Evolutionary conservation across 2,113 vertebrate species (phyloP).

Genomic region (Oxygymnocypris stewartii): DNA sequence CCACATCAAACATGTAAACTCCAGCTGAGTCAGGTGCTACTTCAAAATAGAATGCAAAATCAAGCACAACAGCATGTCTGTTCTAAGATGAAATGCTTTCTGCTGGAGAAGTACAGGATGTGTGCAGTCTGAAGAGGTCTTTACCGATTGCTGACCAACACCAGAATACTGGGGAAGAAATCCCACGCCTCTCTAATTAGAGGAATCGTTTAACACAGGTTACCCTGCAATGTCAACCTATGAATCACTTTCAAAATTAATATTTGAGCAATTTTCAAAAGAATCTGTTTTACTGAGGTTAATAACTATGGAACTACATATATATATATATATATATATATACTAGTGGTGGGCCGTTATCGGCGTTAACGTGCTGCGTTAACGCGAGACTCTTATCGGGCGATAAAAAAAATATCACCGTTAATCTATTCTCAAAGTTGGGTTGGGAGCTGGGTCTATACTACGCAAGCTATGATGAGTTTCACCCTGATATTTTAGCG

Average conservation of each 20-base stretch:
- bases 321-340: too few relatives aligned
- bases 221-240: not conserved
- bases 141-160: not conserved
- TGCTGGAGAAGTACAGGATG: not conserved
- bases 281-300: not conserved
- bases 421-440: too few relatives aligned
- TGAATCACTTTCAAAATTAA: not conserved
- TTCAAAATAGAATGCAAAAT: constrained; percentile 30
- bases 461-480: too few relatives aligned
- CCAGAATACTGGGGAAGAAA: not conserved
- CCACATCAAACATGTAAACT: constrained; percentile 41
- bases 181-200: not conserved
- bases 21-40: constrained; percentile 22
- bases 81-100: constrained; percentile 21
- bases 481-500: too few relatives aligned
- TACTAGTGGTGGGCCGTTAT: too few relatives aligned
- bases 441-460: too few relatives aligned
- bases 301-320: not conserved
- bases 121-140: not conserved
- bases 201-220: not conserved
- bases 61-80: not conserved
- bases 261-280: not conserved
- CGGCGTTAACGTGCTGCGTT: too few relatives aligned
- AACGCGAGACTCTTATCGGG: too few relatives aligned
- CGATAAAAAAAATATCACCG: too few relatives aligned